Evolutionary conservation across 2,797 vertebrate species (phyloP).

Genomic region (Dendrocincla tyrannina): DNA sequence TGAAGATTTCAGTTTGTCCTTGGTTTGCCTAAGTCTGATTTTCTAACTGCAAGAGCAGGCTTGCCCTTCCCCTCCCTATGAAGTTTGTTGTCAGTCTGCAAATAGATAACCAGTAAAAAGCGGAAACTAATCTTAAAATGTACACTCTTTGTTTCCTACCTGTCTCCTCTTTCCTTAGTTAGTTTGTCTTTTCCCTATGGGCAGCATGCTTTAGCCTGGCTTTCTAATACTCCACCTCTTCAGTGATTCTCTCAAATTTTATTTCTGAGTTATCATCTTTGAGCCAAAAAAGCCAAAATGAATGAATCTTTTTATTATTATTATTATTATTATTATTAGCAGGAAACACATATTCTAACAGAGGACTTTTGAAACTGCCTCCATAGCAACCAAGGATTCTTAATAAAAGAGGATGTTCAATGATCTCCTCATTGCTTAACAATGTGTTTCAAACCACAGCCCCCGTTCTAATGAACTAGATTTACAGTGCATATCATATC

Average conservation of each 20-base stretch:
- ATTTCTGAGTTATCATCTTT: constrained; percentile 6
- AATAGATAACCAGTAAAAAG: neutral
- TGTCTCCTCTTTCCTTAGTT: neutral
- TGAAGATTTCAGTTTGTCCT: neutral
- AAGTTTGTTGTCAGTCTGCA: neutral
- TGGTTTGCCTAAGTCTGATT: neutral
- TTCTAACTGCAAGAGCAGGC: neutral
- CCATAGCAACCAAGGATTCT: constrained; percentile 59
- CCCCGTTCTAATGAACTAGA: neutral
- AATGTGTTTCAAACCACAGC: neutral
- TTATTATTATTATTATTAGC: neutral
- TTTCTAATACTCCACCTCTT: neutral
- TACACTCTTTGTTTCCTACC: neutral
- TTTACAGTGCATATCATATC: neutral
- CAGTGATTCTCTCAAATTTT: neutral
- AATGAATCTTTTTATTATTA: neutral
- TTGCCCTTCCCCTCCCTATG: neutral
- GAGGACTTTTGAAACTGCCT: constrained; percentile 49
- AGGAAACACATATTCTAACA: constrained; percentile 45
- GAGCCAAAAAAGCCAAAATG: constrained; percentile 23
- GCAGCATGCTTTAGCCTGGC: neutral
- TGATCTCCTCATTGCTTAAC: constrained; percentile 10
- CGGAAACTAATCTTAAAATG: neutral
- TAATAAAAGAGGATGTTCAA: constrained; percentile 33
- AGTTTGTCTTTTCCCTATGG: neutral